Evolutionary conservation across 2,113 vertebrate species (phyloP), one percentile per base, ranked within the genome.

Genomic region (Axis porcinus): DNA sequence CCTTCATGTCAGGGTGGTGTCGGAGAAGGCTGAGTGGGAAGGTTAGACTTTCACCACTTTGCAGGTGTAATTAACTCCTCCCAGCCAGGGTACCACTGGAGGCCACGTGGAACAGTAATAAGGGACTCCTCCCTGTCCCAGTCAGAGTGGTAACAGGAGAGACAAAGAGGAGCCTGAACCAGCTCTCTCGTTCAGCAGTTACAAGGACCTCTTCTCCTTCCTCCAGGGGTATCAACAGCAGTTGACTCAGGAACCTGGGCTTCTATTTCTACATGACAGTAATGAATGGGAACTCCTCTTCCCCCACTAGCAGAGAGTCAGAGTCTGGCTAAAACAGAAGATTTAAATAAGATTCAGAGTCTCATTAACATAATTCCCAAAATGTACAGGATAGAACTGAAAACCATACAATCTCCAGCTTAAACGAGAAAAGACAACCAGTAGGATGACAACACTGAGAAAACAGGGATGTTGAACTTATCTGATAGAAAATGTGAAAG

Each of bases 401-500:
- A 97, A 95, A 62, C 50, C 25, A 86, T 8, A 83, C 17, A 27
- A 91, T 60, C 12, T 36, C 60, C 87, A 96, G 36, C 43, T 90
- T 97, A 60, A 89, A 87, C 23, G 10, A 86, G 55, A 95, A 95
- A 86, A 64, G 14, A 89, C 60, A 92, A 92, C 23, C 36, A 84
- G 45, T 1, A 83, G 23, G 36, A 84, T n/a, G 10, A 33, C 16
- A 91, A 92, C 10, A 78, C 13, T 67, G 45, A 45, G 84, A 64
- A n/a, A 64, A 76, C 14, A 92, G 11, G 8, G 40, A 64, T 30
- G 7, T 3, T 86, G 67, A 28, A 85, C 81, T 96, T 94, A 92
- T 11, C 27, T 91, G 43, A 85, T 28, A 96, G 81, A 79, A 83
- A 13, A 92, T 43, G 30, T 50, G 40, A 96, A 95, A 94, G 54